A percentile compares a stretch with the other conserved stretches of the same genome.
Evolutionary conservation across 2,888 invertebrate species (phyloP).

Genomic region (Euproctis similis): DNA sequence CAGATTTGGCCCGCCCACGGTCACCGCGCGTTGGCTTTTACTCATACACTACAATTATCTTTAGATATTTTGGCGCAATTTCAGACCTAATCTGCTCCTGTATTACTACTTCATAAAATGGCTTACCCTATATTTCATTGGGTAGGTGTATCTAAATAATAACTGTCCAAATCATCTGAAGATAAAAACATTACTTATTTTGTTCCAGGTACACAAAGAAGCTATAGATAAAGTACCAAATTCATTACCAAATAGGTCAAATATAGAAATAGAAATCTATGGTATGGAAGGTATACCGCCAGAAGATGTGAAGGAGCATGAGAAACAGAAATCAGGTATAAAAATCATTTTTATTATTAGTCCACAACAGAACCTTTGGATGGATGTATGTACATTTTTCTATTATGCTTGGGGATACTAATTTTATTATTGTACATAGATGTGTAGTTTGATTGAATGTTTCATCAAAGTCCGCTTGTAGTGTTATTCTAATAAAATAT

Average conservation of each 20-base stretch:
- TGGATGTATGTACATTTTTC: conserved; percentile 59
- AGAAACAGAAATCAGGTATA: conserved; percentile 85
- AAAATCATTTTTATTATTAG: conserved; percentile 38
- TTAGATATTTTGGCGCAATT: conserved; percentile 61
- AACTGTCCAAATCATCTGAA: neutral
- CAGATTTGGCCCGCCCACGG: conserved; percentile 50
- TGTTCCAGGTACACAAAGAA: conserved; percentile 95
- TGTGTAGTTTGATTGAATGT: conserved; percentile 48
- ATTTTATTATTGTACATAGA: conserved; percentile 44
- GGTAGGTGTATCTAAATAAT: conserved; percentile 24
- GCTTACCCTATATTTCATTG: conserved; percentile 32
- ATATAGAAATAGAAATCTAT: conserved; percentile 99
- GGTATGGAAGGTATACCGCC: conserved; percentile 99
- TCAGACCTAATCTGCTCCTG: conserved; percentile 40
- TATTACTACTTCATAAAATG: conserved; percentile 44
- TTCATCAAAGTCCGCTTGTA: conserved; percentile 18
- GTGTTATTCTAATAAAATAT: too few relatives aligned
- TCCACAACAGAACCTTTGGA: conserved; percentile 45
- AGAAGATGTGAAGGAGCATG: conserved; percentile 95
- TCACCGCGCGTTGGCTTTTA: conserved; percentile 52
- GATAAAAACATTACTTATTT: conserved; percentile 10
- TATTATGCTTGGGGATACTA: conserved; percentile 55
- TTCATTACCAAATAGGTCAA: conserved; percentile 96
- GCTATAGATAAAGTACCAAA: conserved; percentile 99
- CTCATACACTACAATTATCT: conserved; percentile 41